Evolutionary conservation across 1,140 invertebrate species (phyloP), one percentile per base, ranked within the genome.

Genomic region (Polypedilum pembai): DNA sequence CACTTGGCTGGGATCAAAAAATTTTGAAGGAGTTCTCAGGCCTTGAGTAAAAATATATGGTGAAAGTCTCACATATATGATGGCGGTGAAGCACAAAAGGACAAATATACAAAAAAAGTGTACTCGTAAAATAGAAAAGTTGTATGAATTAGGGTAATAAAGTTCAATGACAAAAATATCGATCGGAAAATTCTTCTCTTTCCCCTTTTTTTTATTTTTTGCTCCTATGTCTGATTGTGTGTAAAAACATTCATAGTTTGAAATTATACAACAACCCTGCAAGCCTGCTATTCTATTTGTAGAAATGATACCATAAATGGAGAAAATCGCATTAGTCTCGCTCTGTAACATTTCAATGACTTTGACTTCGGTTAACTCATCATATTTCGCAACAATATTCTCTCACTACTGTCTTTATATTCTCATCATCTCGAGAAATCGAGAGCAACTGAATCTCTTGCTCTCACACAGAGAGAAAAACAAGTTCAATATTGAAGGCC

Each of bases 401-500:
- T 56, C 45, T 56, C 15, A 8, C 15, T 15, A 45, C 8, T 8
- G 8, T 45, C 8, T 45, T 45, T 8, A 45, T 45, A 12, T 45
- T 45, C 15, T 45, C 15, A 12, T 45, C 15, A n/a, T n/a, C 45
- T 56, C 12, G n/a, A n/a, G n/a, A n/a, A n/a, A n/a, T n/a, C n/a
- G n/a, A n/a, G n/a, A n/a, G n/a, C n/a, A n/a, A n/a, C n/a, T n/a
- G n/a, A n/a, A n/a, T n/a, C 24, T 3, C 24, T 33, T 33, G 24
- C 24, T 33, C 24, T 33, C 24, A 5, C 24, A 5, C 1, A 33
- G 24, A 33, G 24, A 33, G 45, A 56, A 15, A 8, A n/a, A 15
- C 45, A 56, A 56, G 45, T 69, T 69, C 65, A 69, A 69, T 69
- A 69, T 69, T 21, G 65, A 69, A 69, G 65, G 65, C 65, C 17